Base-by-base conservation (phyloP, 2,113 vertebrate species). In the Antechinus stuartii region DNA sequence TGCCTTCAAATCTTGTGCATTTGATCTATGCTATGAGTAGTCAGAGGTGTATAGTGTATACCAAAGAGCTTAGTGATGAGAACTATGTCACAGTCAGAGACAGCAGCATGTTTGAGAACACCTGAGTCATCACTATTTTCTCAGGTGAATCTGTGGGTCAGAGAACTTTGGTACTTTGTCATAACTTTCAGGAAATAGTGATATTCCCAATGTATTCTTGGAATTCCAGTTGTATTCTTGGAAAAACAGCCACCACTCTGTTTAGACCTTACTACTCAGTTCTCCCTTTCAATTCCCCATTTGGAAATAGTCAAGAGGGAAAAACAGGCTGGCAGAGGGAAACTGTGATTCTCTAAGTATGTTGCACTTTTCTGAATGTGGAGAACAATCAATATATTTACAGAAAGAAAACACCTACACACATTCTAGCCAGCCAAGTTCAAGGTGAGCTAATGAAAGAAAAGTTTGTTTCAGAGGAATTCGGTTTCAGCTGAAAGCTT, bases 351-450 rank as follows among this genome's bases (percentile, higher is more conserved):
- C 95, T 92, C 68, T 42, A 55, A 76, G 94, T n/a, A 8, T 50
- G 56, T 94, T 96, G 91, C 57, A 91, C 52, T 76, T 95, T 92
- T 94, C 96, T 3, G 92, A 0, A 90, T 47, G 68, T 92, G 92
- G 96, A 97, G 97, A 97, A 97, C 96, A 61, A 96, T 97, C 96
- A 91, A 96, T 95, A 94, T 3, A 49, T 56, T 98, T 35, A 54
- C 90, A 94, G 92, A 76, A 76, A 92, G 50, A 46, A 42, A 93
- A 49, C 76, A 30, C 1, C 68, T 89, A 57, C 54, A 35, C 92
- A 52, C 19, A 25, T 42, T 10, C 8, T 50, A 68, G 8, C 10
- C 11, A 22, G 93, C 25, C 90, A 96, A 96, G 94, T 91, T 97
- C n/a, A 47, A 30, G 94, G 49, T 49, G 53, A 94, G 94, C 53